A percentile compares a stretch with the other conserved stretches of the same genome.
Evolutionary conservation across 2,888 invertebrate species (phyloP).

Genomic region (Atethmia centrago): DNA sequence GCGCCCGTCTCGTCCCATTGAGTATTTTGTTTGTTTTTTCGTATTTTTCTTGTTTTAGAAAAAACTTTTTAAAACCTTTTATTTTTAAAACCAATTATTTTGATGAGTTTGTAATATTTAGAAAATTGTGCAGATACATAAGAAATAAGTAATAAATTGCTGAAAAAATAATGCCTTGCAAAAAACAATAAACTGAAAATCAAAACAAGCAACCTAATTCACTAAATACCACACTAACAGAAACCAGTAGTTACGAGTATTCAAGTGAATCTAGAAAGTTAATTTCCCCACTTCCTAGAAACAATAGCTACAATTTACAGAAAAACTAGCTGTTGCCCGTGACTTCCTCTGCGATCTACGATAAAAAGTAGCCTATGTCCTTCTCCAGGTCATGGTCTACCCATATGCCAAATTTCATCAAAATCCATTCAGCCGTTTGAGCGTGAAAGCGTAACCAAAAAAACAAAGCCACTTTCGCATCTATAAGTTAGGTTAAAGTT

Average conservation of each 20-base stretch:
- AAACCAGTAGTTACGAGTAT: not conserved
- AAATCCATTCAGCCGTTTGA: no score
- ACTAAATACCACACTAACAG: conserved; percentile 2
- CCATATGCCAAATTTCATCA: no score
- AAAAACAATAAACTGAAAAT: not conserved
- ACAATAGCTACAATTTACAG: conserved; percentile 4
- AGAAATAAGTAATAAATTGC: not conserved
- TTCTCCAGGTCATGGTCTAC: no score
- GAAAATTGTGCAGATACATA: no score
- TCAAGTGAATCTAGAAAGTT: not conserved
- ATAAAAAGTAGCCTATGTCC: no score
- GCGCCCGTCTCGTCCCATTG: conserved; percentile 76
- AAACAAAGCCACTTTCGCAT: no score
- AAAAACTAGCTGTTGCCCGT: not conserved
- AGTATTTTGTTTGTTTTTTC: conserved; percentile 69
- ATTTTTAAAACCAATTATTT: conserved; percentile 1
- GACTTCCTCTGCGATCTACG: no score
- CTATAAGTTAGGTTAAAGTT: not conserved
- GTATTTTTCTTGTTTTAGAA: conserved; percentile 48
- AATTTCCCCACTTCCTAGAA: not conserved
- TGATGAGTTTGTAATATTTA: not conserved
- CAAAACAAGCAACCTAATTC: not conserved
- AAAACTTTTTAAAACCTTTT: conserved; percentile 1
- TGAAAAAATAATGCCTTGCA: not conserved
- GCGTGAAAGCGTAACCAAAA: no score